These are phyloP conservation scores for Thecocarcelia acutangulata DNA, from an alignment of 2,888 invertebrate genomes.

Conservation along the genomic window DNA sequence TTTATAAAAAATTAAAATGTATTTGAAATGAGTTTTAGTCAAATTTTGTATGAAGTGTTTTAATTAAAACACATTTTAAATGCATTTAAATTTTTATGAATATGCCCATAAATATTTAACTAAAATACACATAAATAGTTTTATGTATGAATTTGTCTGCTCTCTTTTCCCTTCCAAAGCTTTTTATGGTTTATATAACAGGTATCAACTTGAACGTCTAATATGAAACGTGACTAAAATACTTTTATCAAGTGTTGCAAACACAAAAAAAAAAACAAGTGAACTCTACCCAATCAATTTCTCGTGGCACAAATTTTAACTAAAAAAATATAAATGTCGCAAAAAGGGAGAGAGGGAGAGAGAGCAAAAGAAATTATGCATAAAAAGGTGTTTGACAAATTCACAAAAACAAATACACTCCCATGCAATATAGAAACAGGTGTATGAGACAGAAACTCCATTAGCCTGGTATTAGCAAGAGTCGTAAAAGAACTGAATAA, in stretches of 20 bases:
- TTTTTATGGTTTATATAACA: constrained; percentile 42
- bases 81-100: no score
- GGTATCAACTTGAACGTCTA: constrained; percentile 65
- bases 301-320: constrained; percentile 52
- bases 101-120: no score
- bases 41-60: no score
- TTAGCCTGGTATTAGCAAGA: not conserved
- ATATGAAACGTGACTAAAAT: constrained; percentile 68
- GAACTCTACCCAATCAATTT: constrained; percentile 39
- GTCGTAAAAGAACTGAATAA: not conserved
- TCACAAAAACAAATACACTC: constrained; percentile 2
- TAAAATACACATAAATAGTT: no score
- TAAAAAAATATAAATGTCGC: not conserved
- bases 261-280: constrained; percentile 9
- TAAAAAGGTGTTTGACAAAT: constrained; percentile 47
- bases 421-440: constrained; percentile 2
- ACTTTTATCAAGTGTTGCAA: constrained; percentile 22
- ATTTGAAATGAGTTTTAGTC: no score
- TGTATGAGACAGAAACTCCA: no score
- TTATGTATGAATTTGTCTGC: no score
- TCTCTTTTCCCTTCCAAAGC: not conserved
- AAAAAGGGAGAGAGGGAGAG: no score
- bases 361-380: constrained; percentile 51
- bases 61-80: no score
- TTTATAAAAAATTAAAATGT: no score